Evolutionary conservation across 2,797 vertebrate species (phyloP), one percentile per base, ranked within the genome.

Genomic region (Anabacerthia variegaticeps): DNA sequence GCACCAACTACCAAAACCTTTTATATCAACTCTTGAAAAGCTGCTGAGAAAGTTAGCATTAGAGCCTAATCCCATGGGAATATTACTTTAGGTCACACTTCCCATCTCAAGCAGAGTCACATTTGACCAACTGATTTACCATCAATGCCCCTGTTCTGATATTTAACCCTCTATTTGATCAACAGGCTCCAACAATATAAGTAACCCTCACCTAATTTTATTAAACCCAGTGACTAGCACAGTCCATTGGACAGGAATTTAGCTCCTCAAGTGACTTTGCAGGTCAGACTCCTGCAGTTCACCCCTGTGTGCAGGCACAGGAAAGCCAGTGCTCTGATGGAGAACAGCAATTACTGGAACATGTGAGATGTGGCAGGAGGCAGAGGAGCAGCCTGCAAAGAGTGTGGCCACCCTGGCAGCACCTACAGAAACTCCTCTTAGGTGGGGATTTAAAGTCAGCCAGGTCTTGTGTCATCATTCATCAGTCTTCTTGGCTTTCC

Each of bases 351-450:
- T 16, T 8, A 9, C 63, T 74, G 92, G 63, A 62, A 62, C 11
- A 7, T 30, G 52, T 8, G 3, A 16, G 78, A 85, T 78, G 61
- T 59, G 62, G 41, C 52, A 75, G 71, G 13, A n/a, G 32, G 32
- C 36, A 82, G 52, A 22, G 19, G 20, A 91, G 41, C 83, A 90
- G 75, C 52, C 49, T 67, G 71, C 51, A 80, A 62, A 84, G 49
- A 76, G 59, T 11, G 54, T 90, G 88, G 96, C 95, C 96, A 94
- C 93, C 19, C 81, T 94, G 93, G 95, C 95, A 63, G 90, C 91
- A 92, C 95, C 96, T 85, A 43, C 71, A 97, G 85, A 93, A 91
- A 75, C 83, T 96, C 63, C n/a, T 91, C 14, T 86, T 89, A 96
- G 95, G 90, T 72, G 68, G 92, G 89, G 73, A 46, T 94, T 88